Base-by-base conservation (phyloP, 2,888 invertebrate genomes). In the Thereva unica region DNA sequence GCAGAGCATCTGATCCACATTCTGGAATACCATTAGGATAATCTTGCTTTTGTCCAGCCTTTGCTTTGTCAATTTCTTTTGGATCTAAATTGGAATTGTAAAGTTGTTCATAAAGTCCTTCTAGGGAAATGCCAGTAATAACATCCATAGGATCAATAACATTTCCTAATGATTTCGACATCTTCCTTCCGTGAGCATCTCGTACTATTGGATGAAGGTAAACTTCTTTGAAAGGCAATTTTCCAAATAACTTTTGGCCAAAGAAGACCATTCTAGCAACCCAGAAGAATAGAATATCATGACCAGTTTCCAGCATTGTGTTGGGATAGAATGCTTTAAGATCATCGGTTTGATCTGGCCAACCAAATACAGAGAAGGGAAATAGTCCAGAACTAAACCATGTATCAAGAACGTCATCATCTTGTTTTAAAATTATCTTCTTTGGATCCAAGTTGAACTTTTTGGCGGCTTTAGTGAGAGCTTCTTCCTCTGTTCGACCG, bases 191-290 rank as follows among this genome's bases (percentile, higher is more conserved):
- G 78, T 97, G 96, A 0, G 97, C 94, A 82, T 99, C 99, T 64
- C 99, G 88, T 1, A 99, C 92, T 86, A 99, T 94, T 0, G 98
- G 96, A 82, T 99, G 99, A 9, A 99, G 85, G 76, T 95, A 94
- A 0, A 99, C 89, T 82, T 95, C 90, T 72, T 89, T 88, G 74
- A 99, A 99, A 0, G 99, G 99, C 54, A 98, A 82, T 78, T 91
- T 86, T 1, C 93, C 95, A 64, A 94, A 83, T n/a, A 99, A 83
- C 72, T 93, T 88, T 73, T 91, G 90, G 0, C 97, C 95, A 74
- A 99, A 88, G 88, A 99, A 98, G 1, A 98, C 98, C 99, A 99
- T 99, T 69, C 97, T 85, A 0, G 98, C 98, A 4, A 99, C 99
- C 99, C 99, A 99, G 84, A 99, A 99, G 85, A 99, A 99, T 54